Conservation (phyloP, 2,888 invertebrate genomes). For the Zygogramma bicolorata region DNA sequence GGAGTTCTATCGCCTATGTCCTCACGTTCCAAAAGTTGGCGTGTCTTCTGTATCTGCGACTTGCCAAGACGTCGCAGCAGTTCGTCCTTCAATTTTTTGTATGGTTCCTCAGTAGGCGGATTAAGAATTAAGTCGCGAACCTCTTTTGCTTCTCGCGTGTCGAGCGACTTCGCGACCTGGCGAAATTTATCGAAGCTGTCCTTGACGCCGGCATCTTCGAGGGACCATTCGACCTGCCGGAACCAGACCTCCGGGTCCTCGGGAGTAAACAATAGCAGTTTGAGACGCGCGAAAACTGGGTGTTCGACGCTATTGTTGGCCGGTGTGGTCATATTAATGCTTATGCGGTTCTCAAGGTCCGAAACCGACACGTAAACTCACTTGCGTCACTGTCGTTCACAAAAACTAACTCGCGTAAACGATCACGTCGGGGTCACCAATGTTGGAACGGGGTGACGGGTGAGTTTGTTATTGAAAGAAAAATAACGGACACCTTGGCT, state of each 20-base stretch:
- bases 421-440: too few relatives aligned
- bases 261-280: neutral
- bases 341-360: too few relatives aligned
- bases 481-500: too few relatives aligned
- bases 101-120: neutral
- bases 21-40: conserved; percentile 9
- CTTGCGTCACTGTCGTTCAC: too few relatives aligned
- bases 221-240: neutral
- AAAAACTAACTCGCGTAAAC: too few relatives aligned
- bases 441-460: too few relatives aligned
- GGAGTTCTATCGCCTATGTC: conserved; percentile 17
- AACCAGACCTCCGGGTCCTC: neutral
- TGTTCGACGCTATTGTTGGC: too few relatives aligned
- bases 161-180: neutral
- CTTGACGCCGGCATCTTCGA: neutral
- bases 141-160: neutral
- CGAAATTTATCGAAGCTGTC: neutral
- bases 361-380: too few relatives aligned
- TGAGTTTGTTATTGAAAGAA: too few relatives aligned
- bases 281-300: neutral
- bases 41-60: conserved; percentile 14
- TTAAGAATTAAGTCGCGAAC: conserved; percentile 2
- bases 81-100: neutral
- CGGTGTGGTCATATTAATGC: too few relatives aligned
- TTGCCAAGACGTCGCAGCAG: neutral